These are phyloP conservation scores for Neocrepidodera transversa DNA, from an alignment of 2,888 invertebrate genomes.

Conservation along the genomic window DNA sequence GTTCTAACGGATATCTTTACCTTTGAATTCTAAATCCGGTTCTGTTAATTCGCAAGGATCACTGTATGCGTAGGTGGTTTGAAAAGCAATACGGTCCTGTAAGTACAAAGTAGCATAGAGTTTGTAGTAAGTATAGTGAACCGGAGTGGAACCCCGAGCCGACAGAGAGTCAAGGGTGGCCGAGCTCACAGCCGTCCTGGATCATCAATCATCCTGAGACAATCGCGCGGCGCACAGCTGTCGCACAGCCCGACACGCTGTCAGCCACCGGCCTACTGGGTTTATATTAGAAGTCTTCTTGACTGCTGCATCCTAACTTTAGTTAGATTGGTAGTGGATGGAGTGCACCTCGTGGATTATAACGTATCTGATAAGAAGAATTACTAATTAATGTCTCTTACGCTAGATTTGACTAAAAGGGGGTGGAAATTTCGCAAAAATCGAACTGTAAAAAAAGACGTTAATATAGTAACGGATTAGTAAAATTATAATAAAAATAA, in stretches of 20 bases:
- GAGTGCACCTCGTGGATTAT: conserved; percentile 23
- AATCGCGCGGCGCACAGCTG: conserved; percentile 69
- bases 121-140: conserved; percentile 48
- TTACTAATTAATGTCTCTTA: background rate
- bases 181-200: conserved; percentile 60
- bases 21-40: no score
- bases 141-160: conserved; percentile 55
- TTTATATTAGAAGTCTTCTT: conserved; percentile 55
- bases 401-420: background rate
- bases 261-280: conserved; percentile 58
- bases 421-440: background rate
- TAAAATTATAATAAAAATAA: no score
- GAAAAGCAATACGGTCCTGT: conserved; percentile 21
- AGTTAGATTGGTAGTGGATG: conserved; percentile 5
- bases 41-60: no score
- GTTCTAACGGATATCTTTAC: no score
- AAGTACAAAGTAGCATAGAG: conserved; percentile 37
- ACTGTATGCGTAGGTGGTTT: no score
- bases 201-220: conserved; percentile 69
- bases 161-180: conserved; percentile 57
- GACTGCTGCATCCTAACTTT: conserved; percentile 22
- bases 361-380: conserved; percentile 14
- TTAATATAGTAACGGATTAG: no score
- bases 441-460: background rate
- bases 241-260: conserved; percentile 59